phyloP scores from a whole-genome alignment of 1,140 invertebrate species.

The Riptortus pedestris region DNA sequence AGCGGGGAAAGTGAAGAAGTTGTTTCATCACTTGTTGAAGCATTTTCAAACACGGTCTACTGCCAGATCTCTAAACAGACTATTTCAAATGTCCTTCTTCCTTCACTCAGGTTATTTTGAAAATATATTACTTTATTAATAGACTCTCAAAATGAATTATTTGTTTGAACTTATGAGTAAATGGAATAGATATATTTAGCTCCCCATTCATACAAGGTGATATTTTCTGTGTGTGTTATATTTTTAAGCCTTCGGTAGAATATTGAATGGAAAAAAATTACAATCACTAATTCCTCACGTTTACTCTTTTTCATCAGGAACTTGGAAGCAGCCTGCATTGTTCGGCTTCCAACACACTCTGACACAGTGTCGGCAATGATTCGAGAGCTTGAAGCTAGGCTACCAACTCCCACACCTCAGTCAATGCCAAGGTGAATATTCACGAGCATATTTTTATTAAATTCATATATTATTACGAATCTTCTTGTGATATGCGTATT shows the following conservation, averaged over 20 bases:
- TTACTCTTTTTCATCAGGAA: too few relatives aligned
- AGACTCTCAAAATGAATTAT: background rate
- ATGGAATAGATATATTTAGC: background rate
- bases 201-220: background rate
- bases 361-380: constrained; percentile 43
- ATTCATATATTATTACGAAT: too few relatives aligned
- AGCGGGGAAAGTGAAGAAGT: constrained; percentile 44
- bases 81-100: constrained; percentile 40
- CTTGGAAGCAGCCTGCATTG: constrained; percentile 39
- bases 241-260: too few relatives aligned
- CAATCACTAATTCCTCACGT: too few relatives aligned
- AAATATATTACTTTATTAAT: background rate
- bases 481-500: too few relatives aligned
- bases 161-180: background rate
- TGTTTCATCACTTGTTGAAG: constrained; percentile 50
- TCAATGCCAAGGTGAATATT: background rate
- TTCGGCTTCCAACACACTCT: constrained; percentile 40
- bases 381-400: constrained; percentile 42
- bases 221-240: background rate
- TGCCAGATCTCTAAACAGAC: constrained; percentile 44
- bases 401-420: constrained; percentile 12
- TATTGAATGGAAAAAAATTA: too few relatives aligned
- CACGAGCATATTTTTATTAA: too few relatives aligned
- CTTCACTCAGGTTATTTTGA: constrained; percentile 40
- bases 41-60: constrained; percentile 52